A percentile compares a stretch with the other conserved stretches of the same genome.
phyloP scores from a whole-genome alignment of 2,797 vertebrate genomes.

The Coranthus polyacanthus region DNA sequence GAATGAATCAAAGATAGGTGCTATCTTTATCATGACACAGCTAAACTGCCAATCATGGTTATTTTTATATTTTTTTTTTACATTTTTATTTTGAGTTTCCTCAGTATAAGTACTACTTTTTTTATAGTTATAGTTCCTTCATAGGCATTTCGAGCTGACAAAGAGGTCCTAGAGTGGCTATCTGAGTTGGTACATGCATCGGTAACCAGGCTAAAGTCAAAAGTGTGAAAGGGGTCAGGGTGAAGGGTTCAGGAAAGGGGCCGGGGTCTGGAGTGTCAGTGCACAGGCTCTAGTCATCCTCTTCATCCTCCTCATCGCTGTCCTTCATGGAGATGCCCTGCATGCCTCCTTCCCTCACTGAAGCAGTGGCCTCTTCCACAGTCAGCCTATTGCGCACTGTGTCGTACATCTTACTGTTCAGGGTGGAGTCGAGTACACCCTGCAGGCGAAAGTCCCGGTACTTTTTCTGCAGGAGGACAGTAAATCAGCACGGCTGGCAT shows the following conservation, averaged over 20 bases:
- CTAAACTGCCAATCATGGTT: slow-evolving; percentile 94
- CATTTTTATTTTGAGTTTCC: slow-evolving; percentile 77
- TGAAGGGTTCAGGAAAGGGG: background rate
- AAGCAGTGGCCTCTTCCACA: slow-evolving; percentile 95
- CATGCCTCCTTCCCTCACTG: slow-evolving; percentile 96
- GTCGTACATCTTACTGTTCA: slow-evolving; percentile 99
- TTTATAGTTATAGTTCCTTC: slow-evolving; percentile 92
- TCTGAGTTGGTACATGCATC: slow-evolving; percentile 99
- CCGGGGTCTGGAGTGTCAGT: slow-evolving; percentile 55
- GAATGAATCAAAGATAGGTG: slow-evolving; percentile 91
- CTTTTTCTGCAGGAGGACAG: slow-evolving; percentile 89
- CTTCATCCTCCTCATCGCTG: slow-evolving; percentile 98
- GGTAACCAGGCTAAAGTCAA: slow-evolving; percentile 92
- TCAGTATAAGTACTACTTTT: slow-evolving; percentile 86
- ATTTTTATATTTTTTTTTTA: slow-evolving; percentile 70
- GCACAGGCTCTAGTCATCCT: slow-evolving; percentile 90
- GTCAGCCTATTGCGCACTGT: slow-evolving; percentile 97
- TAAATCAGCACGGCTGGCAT: background rate
- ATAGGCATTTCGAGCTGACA: slow-evolving; percentile 95
- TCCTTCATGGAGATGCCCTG: slow-evolving; percentile 99
- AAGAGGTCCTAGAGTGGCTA: slow-evolving; percentile 97
- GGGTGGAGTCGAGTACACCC: slow-evolving; percentile 97
- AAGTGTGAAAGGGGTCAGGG: slow-evolving; percentile 70
- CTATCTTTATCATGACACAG: slow-evolving; percentile 95
- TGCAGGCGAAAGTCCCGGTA: slow-evolving; percentile 99